These are phyloP conservation scores for Egretta garzetta DNA, from an alignment of 2,113 vertebrate species.

Conservation along the genomic window DNA sequence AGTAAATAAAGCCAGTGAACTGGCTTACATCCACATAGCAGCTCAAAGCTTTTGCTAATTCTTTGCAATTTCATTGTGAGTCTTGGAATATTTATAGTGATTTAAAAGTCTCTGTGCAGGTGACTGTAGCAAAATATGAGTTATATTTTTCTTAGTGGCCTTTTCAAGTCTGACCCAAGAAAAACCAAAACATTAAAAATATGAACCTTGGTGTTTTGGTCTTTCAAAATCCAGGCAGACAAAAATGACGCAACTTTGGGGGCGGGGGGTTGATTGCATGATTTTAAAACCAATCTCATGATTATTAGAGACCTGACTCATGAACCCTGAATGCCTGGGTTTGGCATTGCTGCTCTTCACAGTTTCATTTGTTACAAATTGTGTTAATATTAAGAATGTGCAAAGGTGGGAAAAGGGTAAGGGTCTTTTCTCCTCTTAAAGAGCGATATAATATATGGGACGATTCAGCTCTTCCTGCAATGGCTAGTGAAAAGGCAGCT, in stretches of 20 bases:
- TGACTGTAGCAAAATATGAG: not conserved
- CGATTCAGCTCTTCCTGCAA: not conserved
- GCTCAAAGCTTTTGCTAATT: not conserved
- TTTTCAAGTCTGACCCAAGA: not conserved
- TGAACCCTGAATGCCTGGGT: not conserved
- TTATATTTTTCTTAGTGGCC: not conserved
- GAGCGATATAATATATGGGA: accelerated
- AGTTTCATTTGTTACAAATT: not conserved
- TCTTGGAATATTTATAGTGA: not conserved
- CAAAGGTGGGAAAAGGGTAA: not conserved
- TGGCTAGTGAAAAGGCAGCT: not conserved
- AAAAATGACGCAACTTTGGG: not conserved
- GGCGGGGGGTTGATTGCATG: not conserved
- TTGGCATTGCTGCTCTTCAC: not conserved
- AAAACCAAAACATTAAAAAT: not conserved
- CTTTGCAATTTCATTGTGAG: not conserved
- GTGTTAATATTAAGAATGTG: not conserved
- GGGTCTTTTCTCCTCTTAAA: not conserved
- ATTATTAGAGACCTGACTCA: not conserved
- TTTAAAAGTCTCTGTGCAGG: not conserved
- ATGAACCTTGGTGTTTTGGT: not conserved
- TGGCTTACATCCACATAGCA: not conserved
- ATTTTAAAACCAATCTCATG: not conserved
- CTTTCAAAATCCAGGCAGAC: slow-evolving; percentile 5
- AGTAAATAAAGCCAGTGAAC: not conserved